These are phyloP conservation scores for Acanthosepion esculentum DNA, from an alignment of 2,888 invertebrate species.

Conservation along the genomic window DNA sequence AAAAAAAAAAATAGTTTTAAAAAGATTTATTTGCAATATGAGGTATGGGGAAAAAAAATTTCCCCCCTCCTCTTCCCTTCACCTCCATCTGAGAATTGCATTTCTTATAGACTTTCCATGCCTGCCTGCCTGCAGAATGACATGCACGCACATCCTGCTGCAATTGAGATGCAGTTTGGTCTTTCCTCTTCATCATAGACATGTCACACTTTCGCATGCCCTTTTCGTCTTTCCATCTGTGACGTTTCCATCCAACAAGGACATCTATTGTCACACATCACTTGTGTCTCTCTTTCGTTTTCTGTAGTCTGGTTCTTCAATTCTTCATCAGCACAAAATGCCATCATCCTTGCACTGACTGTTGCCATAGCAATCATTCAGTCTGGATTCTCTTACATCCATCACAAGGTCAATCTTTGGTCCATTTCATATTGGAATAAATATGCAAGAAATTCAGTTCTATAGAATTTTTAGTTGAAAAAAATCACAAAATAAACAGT, in stretches of 20 bases:
- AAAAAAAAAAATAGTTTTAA: background rate
- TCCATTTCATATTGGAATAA: background rate
- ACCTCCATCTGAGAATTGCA: no score
- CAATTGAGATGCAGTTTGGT: background rate
- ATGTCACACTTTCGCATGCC: background rate
- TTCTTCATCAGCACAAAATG: background rate
- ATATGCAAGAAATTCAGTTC: background rate
- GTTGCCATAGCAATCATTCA: background rate
- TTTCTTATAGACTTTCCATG: background rate
- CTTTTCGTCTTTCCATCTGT: background rate
- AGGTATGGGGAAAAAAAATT: background rate
- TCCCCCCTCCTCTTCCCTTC: background rate
- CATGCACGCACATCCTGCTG: background rate
- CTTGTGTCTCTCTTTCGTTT: background rate
- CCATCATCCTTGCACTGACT: background rate
- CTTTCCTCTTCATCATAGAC: background rate
- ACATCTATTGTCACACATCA: background rate
- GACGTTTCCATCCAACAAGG: background rate
- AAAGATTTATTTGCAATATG: background rate
- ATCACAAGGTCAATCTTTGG: slow-evolving; percentile 16
- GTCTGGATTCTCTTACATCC: background rate
- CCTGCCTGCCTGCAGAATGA: background rate
- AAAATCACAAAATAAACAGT: no score
- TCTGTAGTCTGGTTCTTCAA: background rate
- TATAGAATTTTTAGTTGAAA: no score